These are phyloP conservation scores for Zelleria hepariella DNA, from an alignment of 2,888 invertebrate species.

Conservation along the genomic window DNA sequence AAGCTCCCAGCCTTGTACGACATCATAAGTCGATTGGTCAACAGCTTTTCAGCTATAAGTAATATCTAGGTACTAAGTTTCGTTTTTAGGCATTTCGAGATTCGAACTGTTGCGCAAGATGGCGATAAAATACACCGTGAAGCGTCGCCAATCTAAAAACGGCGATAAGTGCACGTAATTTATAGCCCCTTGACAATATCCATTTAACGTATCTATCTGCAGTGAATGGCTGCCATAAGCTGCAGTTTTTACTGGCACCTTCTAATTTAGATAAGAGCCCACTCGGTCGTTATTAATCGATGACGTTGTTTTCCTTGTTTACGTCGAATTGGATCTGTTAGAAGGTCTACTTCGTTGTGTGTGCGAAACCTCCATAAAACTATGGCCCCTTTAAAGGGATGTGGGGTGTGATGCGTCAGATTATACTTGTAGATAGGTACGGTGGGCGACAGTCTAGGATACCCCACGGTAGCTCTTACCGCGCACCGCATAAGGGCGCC, in stretches of 20 bases:
- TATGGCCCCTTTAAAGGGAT: no score
- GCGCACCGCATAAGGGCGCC: no score
- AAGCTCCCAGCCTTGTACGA: no score
- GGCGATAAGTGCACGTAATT: not conserved
- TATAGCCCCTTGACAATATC: not conserved
- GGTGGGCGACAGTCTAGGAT: no score
- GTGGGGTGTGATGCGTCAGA: no score
- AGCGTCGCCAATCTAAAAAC: not conserved
- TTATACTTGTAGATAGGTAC: no score
- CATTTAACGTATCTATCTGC: not conserved
- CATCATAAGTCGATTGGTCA: no score
- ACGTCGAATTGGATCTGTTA: not conserved
- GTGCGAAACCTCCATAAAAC: not conserved
- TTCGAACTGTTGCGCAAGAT: no score
- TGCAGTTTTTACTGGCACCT: not conserved
- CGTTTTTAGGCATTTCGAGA: no score
- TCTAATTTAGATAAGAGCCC: not conserved
- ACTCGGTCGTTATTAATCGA: not conserved
- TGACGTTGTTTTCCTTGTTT: not conserved
- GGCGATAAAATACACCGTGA: not conserved
- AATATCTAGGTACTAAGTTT: no score
- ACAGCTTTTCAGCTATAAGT: no score
- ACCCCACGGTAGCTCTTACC: no score
- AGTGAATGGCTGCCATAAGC: not conserved
- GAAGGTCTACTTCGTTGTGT: not conserved